Evolutionary conservation across 2,888 invertebrate genomes (phyloP).

Genomic region (Serripes groenlandicus): DNA sequence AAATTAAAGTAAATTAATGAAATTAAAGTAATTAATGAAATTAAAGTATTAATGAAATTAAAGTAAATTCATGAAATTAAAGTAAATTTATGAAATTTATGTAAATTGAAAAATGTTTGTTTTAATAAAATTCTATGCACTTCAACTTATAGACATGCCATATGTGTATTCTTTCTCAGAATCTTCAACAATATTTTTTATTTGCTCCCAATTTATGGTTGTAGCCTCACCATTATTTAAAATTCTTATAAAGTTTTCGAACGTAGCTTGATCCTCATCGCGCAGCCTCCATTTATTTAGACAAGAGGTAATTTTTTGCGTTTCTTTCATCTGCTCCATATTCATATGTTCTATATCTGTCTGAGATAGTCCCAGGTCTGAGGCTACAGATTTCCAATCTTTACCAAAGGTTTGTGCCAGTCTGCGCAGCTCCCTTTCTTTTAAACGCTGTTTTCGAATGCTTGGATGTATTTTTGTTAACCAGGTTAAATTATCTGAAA

Average conservation of each 20-base stretch:
- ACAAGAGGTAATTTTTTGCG: slow-evolving; percentile 55
- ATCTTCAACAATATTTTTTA: slow-evolving; percentile 41
- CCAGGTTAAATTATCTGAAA: slow-evolving; percentile 49
- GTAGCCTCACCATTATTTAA: slow-evolving; percentile 32
- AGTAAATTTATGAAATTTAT: too few species aligned
- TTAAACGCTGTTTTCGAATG: slow-evolving; percentile 17
- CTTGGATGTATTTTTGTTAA: slow-evolving; percentile 26
- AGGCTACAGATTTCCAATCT: slow-evolving; percentile 58
- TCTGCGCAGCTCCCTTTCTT: slow-evolving; percentile 57
- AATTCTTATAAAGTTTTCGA: slow-evolving; percentile 46
- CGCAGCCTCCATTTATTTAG: slow-evolving; percentile 49
- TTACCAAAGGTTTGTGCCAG: slow-evolving; percentile 53
- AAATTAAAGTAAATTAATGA: too few species aligned
- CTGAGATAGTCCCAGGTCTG: slow-evolving; percentile 44
- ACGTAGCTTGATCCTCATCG: slow-evolving; percentile 24
- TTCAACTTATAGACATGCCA: too few species aligned
- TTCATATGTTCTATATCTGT: slow-evolving; percentile 52
- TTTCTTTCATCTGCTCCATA: slow-evolving; percentile 43
- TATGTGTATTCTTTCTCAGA: not conserved
- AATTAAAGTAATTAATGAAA: too few species aligned
- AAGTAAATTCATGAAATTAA: too few species aligned
- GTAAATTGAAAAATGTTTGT: too few species aligned
- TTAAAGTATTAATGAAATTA: too few species aligned
- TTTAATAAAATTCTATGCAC: too few species aligned
- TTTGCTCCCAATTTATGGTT: slow-evolving; percentile 48